Conservation (phyloP, 2,113 vertebrate genomes). For the Phrynosoma blainvillii region DNA sequence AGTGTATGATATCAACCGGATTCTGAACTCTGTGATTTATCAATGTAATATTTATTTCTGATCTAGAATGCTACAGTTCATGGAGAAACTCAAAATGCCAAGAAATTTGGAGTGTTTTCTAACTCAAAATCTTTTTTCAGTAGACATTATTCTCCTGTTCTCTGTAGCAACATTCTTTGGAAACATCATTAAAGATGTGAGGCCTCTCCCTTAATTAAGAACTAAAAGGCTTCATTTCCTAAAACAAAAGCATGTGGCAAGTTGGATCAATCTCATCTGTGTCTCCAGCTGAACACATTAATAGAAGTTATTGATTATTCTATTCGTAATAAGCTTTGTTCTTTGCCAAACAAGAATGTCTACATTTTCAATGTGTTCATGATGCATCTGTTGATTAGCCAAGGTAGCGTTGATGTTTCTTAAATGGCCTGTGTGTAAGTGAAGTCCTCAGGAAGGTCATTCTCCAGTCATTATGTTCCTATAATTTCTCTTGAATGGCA, state of each 20-base stretch:
- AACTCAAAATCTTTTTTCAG: constrained; percentile 56
- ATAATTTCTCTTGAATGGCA: constrained; percentile 68
- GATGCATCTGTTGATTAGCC: constrained; percentile 32
- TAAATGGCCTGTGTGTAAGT: constrained; percentile 54
- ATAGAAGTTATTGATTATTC: constrained; percentile 77
- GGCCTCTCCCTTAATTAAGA: constrained; percentile 82
- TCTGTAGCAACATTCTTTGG: constrained; percentile 69
- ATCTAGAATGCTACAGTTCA: neutral
- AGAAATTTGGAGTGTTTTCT: constrained; percentile 28
- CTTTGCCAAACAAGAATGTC: constrained; percentile 54
- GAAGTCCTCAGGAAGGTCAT: constrained; percentile 68
- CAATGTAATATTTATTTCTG: too few species aligned
- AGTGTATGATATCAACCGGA: too few species aligned
- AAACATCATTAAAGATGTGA: constrained; percentile 79
- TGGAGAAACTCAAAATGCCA: neutral
- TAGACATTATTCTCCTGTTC: constrained; percentile 62
- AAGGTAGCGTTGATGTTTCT: constrained; percentile 34
- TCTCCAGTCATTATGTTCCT: constrained; percentile 67
- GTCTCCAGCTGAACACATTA: constrained; percentile 82
- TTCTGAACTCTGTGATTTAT: too few species aligned
- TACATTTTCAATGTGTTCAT: constrained; percentile 29
- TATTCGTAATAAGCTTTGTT: constrained; percentile 70
- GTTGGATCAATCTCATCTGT: constrained; percentile 80
- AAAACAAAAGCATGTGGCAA: constrained; percentile 82
- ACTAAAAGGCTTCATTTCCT: constrained; percentile 84